Base-by-base conservation (phyloP, 2,797 vertebrate species). In the Coreius guichenoti region DNA sequence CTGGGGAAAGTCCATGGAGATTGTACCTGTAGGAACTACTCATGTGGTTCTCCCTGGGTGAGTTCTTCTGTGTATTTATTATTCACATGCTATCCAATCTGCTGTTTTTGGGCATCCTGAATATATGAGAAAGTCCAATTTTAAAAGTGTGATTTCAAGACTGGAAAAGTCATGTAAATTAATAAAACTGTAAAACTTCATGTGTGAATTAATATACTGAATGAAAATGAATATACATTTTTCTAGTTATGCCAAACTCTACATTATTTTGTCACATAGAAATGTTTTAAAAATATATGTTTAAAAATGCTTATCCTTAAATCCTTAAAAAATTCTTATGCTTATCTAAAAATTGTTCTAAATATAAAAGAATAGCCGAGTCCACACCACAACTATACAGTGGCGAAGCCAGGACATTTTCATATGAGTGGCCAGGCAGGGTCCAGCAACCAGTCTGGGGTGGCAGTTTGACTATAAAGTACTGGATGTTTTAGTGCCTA, bases 1-100 rank as follows among this genome's bases (percentile, higher is more conserved):
- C 93, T 99, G 98, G 98, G 98, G 98, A 0, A 99, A 99, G 93
- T 99, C 98, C 43, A 98, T 99, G 97, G 98, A 99, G 95, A 99
- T 99, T 14, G 96, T 99, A 90, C 98, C 98, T 84, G 92, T 99
- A 86, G 98, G 98, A 84, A 97, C 95, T 80, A 97, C 96, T 16
- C 97, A 99, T 3, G 95, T 99, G 72, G 96, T 93, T 89, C 94
- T 99, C 74, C 97, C 97, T 14, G 92, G 82, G 98, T 99, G 94
- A 96, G 97, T 95, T 29, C 47, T 13, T 75, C 33, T 56, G 45
- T 58, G 11, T 81, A 9, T 80, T 86, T 36, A 56, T 72, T 33
- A 67, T 86, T 84, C 65, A 76, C n/a, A 87, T 9, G 13, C 72
- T 16, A 4, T 45, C 19, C 14, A 1, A 8, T 45, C 39, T 63